These are phyloP conservation scores for Trachythela sp. DNA, from an alignment of 64 coral and sea anemone genomes.

Conservation along the genomic window DNA sequence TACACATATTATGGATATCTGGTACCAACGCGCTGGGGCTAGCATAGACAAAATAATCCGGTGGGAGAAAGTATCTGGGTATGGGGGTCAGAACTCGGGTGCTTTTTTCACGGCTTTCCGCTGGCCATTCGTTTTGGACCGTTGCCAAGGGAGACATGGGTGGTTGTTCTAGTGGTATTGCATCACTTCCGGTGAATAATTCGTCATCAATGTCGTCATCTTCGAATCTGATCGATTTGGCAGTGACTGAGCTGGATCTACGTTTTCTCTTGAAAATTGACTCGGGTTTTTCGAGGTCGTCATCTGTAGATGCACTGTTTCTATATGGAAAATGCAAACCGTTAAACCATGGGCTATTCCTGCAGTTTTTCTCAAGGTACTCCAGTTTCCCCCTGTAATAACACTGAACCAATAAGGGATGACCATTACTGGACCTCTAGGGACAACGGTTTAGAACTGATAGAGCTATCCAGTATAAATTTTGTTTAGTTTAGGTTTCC, in stretches of 20 bases:
- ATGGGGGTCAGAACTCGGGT: neutral
- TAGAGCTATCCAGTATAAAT: too few species aligned
- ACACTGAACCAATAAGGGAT: too few species aligned
- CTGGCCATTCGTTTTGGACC: neutral
- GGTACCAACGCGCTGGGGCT: slow-evolving; percentile 50
- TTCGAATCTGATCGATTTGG: neutral
- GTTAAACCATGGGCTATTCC: too few species aligned
- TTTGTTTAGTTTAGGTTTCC: too few species aligned
- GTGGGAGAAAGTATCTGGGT: slow-evolving; percentile 48
- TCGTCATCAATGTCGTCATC: neutral
- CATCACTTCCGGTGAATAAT: neutral
- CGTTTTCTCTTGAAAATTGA: neutral
- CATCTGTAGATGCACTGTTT: neutral
- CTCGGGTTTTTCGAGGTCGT: neutral
- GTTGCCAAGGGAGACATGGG: neutral
- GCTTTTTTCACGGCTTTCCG: neutral
- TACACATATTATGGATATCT: slow-evolving; percentile 71
- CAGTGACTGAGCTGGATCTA: too few species aligned
- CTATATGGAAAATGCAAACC: too few species aligned
- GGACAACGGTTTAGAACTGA: too few species aligned
- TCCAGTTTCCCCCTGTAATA: too few species aligned
- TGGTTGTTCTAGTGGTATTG: neutral
- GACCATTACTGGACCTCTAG: too few species aligned
- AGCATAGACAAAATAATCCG: slow-evolving; percentile 61
- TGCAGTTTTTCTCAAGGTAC: too few species aligned